A percentile compares a stretch with the other conserved stretches of the same genome.
phyloP scores from a whole-genome alignment of 2,113 vertebrate genomes.

The Oplegnathus fasciatus region DNA sequence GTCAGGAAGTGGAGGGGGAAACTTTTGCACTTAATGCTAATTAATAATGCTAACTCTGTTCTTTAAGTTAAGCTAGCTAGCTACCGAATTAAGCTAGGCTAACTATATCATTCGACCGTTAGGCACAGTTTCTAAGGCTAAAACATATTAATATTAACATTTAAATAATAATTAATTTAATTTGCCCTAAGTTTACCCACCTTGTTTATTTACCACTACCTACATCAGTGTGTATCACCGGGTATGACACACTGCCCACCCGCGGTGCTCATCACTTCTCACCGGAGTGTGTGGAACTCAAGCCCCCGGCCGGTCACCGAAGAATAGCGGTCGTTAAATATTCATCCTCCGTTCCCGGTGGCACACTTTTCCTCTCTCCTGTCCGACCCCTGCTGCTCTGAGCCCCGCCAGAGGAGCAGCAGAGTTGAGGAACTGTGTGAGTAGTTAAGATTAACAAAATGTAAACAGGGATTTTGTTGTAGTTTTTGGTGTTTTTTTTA shows the following conservation, averaged over 20 bases:
- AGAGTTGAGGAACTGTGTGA: background rate
- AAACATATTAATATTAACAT: background rate
- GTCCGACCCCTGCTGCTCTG: slow-evolving; percentile 51
- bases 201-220: slow-evolving; percentile 21
- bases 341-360: slow-evolving; percentile 73
- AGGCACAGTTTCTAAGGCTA: background rate
- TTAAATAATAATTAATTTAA: background rate
- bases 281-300: slow-evolving; percentile 74
- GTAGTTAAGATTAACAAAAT: slow-evolving; percentile 11
- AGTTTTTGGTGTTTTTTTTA: background rate
- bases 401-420: slow-evolving; percentile 41
- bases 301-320: slow-evolving; percentile 68
- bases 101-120: background rate
- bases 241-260: slow-evolving; percentile 48
- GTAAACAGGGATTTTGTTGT: background rate
- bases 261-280: slow-evolving; percentile 71
- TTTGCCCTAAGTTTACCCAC: background rate
- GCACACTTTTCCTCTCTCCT: slow-evolving; percentile 58
- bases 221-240: slow-evolving; percentile 1
- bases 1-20: background rate
- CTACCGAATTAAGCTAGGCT: background rate
- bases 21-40: background rate
- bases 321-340: slow-evolving; percentile 83
- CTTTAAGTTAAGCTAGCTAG: background rate
- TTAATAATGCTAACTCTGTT: background rate